A percentile compares a stretch with the other conserved stretches of the same genome.
Evolutionary conservation across 2,797 vertebrate genomes (phyloP).

Genomic region (Chaetodon trifasciatus): DNA sequence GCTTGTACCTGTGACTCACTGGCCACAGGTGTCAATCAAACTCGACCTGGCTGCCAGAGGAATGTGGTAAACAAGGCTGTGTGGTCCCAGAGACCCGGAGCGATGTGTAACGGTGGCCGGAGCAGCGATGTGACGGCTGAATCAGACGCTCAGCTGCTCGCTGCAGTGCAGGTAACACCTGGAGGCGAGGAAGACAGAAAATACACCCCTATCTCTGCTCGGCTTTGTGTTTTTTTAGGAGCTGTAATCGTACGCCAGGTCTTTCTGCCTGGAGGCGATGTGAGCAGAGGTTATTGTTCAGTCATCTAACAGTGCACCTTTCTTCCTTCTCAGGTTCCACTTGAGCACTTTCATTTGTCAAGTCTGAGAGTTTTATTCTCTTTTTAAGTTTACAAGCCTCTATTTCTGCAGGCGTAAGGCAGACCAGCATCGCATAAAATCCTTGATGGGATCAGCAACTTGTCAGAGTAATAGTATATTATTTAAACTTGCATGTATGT

Average conservation of each 20-base stretch:
- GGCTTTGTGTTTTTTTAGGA: conserved; percentile 47
- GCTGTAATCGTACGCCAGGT: conserved; percentile 54
- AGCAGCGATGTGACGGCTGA: conserved; percentile 40
- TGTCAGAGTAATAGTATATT: background rate
- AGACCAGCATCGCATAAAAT: background rate
- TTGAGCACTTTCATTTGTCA: conserved; percentile 59
- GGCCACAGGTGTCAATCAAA: conserved; percentile 77
- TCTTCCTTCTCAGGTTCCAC: conserved; percentile 64
- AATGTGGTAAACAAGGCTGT: conserved; percentile 72
- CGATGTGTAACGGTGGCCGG: conserved; percentile 4
- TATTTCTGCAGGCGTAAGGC: conserved; percentile 20
- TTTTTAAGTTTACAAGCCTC: conserved; percentile 12
- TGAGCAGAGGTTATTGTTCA: conserved; percentile 69
- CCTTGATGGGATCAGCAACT: background rate
- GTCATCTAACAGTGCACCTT: conserved; percentile 44
- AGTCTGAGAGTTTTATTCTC: conserved; percentile 19
- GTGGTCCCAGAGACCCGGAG: conserved; percentile 58
- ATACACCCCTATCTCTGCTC: conserved; percentile 39
- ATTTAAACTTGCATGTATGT: background rate
- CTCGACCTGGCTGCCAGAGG: conserved; percentile 53
- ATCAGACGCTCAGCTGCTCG: conserved; percentile 50
- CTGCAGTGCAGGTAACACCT: conserved; percentile 59
- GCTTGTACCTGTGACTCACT: conserved; percentile 75
- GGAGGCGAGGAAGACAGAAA: conserved; percentile 43
- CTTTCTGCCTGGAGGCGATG: conserved; percentile 52